These are phyloP conservation scores for Herpailurus yagouaroundi DNA, from an alignment of 2,113 vertebrate species.

Conservation along the genomic window DNA sequence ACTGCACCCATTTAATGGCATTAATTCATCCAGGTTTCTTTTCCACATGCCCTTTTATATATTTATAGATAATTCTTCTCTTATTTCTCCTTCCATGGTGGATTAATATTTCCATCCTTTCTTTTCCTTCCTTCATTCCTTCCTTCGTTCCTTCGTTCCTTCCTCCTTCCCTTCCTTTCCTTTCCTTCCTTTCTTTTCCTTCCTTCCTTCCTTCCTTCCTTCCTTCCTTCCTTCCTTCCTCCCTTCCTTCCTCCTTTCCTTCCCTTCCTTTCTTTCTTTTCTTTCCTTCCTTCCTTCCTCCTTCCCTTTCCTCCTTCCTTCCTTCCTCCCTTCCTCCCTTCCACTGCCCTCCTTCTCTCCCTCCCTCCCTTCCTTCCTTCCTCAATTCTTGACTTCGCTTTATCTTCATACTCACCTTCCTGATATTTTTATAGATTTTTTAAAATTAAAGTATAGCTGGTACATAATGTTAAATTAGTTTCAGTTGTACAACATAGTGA, in stretches of 20 bases:
- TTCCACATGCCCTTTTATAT: not conserved
- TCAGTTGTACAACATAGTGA: not conserved
- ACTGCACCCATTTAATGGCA: constrained; percentile 23
- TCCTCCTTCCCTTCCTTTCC: not conserved
- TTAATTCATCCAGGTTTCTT: not conserved
- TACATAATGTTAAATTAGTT: not conserved
- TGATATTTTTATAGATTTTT: not conserved
- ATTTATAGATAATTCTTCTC: not conserved
- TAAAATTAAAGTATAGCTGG: not conserved
- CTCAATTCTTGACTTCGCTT: not conserved
- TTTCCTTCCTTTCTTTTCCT: too few species aligned
- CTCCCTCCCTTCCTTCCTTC: not conserved
- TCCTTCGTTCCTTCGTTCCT: not conserved
- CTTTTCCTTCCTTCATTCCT: too few species aligned
- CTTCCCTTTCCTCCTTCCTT: not conserved
- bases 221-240: accelerated
- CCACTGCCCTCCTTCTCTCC: not conserved
- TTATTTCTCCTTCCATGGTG: not conserved
- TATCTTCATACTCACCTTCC: not conserved
- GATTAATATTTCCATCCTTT: not conserved
- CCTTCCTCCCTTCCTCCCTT: not conserved
- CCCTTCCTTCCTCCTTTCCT: not conserved
- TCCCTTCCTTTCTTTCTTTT: not conserved
- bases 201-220: not conserved
- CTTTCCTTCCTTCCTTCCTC: not conserved